A percentile compares a stretch with the other conserved stretches of the same genome.
Evolutionary conservation across 1,140 invertebrate species (phyloP).

Genomic region (Eueides isabella): DNA sequence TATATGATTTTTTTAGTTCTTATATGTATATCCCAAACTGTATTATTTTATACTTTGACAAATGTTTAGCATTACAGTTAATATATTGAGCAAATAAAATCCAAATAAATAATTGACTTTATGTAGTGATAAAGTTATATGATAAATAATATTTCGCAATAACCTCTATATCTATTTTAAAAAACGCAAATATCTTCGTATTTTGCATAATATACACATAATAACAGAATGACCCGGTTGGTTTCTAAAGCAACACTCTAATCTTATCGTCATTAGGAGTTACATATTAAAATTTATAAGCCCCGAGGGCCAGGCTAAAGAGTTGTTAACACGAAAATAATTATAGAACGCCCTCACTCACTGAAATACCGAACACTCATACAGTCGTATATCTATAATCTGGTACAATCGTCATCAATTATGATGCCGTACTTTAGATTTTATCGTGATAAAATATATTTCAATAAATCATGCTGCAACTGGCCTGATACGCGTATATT

Average conservation of each 20-base stretch:
- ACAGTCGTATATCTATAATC: slow-evolving; percentile 36
- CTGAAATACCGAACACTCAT: slow-evolving; percentile 21
- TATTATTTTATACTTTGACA: too few relatives aligned
- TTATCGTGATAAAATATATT: slow-evolving; percentile 75
- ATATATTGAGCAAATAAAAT: too few relatives aligned
- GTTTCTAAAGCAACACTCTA: slow-evolving; percentile 39
- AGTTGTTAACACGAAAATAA: slow-evolving; percentile 77
- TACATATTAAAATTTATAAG: slow-evolving; percentile 71
- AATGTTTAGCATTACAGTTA: too few relatives aligned
- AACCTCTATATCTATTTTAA: too few relatives aligned
- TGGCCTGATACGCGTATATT: slow-evolving; percentile 67
- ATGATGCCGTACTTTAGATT: slow-evolving; percentile 72
- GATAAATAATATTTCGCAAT: too few relatives aligned
- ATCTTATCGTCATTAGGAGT: slow-evolving; percentile 65
- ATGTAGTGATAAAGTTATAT: too few relatives aligned
- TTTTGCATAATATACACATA: slow-evolving; percentile 26
- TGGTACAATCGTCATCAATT: slow-evolving; percentile 68
- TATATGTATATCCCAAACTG: too few relatives aligned
- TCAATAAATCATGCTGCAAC: slow-evolving; percentile 72
- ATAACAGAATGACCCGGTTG: slow-evolving; percentile 62
- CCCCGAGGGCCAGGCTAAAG: slow-evolving; percentile 54
- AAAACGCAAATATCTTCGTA: too few relatives aligned
- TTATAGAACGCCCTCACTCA: slow-evolving; percentile 52
- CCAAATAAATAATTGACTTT: too few relatives aligned
- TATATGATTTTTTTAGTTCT: too few relatives aligned